Evolutionary conservation across 1,140 invertebrate species (phyloP).

Genomic region (Drosophila equinoxialis): DNA sequence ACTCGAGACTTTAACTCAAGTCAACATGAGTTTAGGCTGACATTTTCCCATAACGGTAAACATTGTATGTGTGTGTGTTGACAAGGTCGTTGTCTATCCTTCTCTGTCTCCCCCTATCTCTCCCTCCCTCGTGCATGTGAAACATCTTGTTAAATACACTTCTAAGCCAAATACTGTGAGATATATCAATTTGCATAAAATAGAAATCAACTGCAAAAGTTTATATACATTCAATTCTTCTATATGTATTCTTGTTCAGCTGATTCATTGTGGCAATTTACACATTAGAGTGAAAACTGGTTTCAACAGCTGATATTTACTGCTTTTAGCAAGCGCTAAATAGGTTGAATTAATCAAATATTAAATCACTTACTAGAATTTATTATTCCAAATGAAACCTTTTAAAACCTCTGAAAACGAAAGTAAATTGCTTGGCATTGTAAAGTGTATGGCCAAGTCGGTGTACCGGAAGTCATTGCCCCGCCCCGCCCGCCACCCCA

Average conservation of each 20-base stretch:
- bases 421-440: too few species aligned
- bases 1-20: background rate
- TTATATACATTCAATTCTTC: background rate
- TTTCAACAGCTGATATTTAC: background rate
- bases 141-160: background rate
- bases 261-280: background rate
- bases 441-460: too few species aligned
- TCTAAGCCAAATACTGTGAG: background rate
- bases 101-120: background rate
- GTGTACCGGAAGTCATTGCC: too few species aligned
- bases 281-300: background rate
- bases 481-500: too few species aligned
- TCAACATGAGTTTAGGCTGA: background rate
- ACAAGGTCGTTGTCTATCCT: background rate
- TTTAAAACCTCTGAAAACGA: too few species aligned
- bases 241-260: conserved; percentile 9
- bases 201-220: background rate
- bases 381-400: too few species aligned
- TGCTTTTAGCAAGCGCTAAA: too few species aligned
- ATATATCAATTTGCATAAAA: conserved; percentile 7
- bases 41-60: conserved; percentile 18
- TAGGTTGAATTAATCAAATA: too few species aligned
- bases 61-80: too few species aligned
- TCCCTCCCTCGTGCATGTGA: background rate
- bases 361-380: too few species aligned